Conservation (phyloP, 2,797 vertebrate genomes). For the Oreochromis mossambicus region DNA sequence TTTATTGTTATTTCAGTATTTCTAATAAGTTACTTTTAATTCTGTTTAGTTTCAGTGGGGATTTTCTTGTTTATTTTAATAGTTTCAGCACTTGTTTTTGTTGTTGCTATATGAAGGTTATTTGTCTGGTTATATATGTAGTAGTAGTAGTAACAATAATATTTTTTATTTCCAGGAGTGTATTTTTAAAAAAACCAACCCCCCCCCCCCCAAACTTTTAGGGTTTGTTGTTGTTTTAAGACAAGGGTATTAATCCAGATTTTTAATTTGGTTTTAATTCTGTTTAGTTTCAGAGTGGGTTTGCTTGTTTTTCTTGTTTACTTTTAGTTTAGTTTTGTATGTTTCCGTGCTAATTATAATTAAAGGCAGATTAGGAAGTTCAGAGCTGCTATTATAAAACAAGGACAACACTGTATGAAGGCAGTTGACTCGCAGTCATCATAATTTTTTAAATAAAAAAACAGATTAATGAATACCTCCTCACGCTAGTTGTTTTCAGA, state of each 20-base stretch:
- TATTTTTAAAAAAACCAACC: neutral
- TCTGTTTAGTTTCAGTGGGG: neutral
- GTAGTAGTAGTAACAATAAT: neutral
- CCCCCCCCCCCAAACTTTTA: neutral
- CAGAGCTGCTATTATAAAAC: neutral
- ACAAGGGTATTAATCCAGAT: neutral
- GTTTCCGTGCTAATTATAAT: neutral
- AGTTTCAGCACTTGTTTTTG: neutral
- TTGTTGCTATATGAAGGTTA: neutral
- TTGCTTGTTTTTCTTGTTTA: neutral
- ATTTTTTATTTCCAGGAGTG: neutral
- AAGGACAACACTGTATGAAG: neutral
- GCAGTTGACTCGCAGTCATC: neutral
- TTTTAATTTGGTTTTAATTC: neutral
- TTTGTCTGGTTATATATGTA: neutral
- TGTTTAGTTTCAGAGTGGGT: neutral
- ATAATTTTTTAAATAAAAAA: neutral
- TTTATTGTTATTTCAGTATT: neutral
- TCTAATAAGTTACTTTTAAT: neutral
- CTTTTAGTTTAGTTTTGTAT: neutral
- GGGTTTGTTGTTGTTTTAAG: no score
- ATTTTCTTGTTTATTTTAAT: neutral
- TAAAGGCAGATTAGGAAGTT: neutral
- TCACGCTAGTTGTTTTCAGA: neutral
- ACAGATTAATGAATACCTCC: neutral